Conservation (phyloP, 2,113 vertebrate genomes). For the Phaethornis superciliosus region DNA sequence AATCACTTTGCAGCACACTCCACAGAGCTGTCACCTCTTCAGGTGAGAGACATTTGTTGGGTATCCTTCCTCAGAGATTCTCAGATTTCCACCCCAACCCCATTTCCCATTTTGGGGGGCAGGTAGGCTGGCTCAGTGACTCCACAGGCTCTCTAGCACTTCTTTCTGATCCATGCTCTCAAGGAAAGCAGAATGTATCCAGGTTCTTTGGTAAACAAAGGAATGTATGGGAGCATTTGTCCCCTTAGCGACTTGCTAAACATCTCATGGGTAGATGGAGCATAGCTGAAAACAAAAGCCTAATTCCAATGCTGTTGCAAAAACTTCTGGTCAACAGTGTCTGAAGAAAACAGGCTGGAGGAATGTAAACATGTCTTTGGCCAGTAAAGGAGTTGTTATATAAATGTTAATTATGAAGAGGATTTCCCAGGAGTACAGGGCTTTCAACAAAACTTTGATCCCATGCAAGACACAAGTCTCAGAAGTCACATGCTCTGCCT, state of each 20-base stretch:
- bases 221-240: background rate
- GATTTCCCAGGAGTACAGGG: slow-evolving; percentile 13
- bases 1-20: background rate
- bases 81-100: background rate
- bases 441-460: slow-evolving; percentile 47
- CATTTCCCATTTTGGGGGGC: background rate
- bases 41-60: background rate
- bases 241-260: background rate
- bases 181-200: background rate
- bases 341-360: slow-evolving; percentile 11
- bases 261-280: background rate
- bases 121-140: background rate
- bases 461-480: background rate
- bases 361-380: slow-evolving; percentile 56
- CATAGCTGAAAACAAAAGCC: slow-evolving; percentile 10
- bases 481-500: background rate
- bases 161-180: background rate
- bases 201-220: background rate
- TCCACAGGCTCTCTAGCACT: background rate
- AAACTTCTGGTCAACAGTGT: slow-evolving; percentile 29
- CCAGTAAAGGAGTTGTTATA: background rate
- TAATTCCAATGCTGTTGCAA: slow-evolving; percentile 7
- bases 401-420: slow-evolving; percentile 46
- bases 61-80: background rate
- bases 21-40: background rate